Percentiles rank a stretch among this genome's conserved stretches.
Evolutionary conservation across 2,797 vertebrate genomes (phyloP).

Genomic region (Decapterus maruadsi): DNA sequence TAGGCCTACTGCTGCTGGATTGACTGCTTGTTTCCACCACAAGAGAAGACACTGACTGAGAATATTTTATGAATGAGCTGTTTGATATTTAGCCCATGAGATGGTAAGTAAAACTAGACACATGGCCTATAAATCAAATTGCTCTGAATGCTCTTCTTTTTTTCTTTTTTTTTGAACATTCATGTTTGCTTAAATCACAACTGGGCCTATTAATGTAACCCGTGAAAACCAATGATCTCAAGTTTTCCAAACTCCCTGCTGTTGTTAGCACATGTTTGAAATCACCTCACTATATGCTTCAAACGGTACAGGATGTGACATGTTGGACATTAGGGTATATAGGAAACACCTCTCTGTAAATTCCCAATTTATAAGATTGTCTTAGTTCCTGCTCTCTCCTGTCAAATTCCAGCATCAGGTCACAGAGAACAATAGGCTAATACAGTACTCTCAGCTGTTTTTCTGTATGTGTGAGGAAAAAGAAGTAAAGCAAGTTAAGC

Average conservation of each 20-base stretch:
- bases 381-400: background rate
- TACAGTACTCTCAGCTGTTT: slow-evolving; percentile 3
- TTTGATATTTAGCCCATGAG: background rate
- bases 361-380: background rate
- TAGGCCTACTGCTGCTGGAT: too few species aligned
- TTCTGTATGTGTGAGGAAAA: slow-evolving; percentile 19
- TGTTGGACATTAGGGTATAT: background rate
- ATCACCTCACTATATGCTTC: background rate
- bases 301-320: background rate
- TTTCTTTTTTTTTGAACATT: slow-evolving; percentile 10
- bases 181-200: slow-evolving; percentile 22
- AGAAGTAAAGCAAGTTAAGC: slow-evolving; percentile 12
- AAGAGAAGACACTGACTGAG: background rate
- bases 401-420: background rate
- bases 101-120: background rate
- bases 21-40: background rate
- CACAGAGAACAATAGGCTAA: background rate
- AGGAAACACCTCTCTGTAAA: background rate
- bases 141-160: background rate
- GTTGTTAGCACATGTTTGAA: slow-evolving; percentile 31
- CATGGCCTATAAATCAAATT: background rate
- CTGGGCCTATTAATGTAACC: slow-evolving; percentile 12
- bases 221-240: slow-evolving; percentile 31
- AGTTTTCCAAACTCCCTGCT: slow-evolving; percentile 25
- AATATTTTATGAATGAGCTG: background rate